Conservation (phyloP, 2,797 vertebrate genomes). For the Setipinna tenuifilis region DNA sequence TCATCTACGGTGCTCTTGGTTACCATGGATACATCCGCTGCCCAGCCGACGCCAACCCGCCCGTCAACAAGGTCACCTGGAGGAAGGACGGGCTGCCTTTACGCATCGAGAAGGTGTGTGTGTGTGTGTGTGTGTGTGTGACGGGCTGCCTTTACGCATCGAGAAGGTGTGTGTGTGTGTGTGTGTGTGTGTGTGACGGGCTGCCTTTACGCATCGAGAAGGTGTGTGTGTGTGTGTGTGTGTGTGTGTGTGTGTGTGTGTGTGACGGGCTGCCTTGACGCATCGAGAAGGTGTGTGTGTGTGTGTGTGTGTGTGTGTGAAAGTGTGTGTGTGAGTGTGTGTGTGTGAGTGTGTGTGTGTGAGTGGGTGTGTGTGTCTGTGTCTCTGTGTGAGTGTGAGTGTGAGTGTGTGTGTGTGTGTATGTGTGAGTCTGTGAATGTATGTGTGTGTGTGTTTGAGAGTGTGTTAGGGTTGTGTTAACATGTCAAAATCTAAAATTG, state of each 20-base stretch:
- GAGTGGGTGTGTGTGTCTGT: background rate
- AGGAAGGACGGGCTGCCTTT: constrained; percentile 96
- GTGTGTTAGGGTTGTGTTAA: no score
- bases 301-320: background rate
- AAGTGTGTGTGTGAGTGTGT: background rate
- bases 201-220: no score
- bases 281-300: no score
- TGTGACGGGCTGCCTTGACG: background rate
- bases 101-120: constrained; percentile 38
- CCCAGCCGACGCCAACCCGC: constrained; percentile 94
- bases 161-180: no score
- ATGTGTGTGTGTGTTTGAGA: background rate
- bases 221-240: no score
- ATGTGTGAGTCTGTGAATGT: background rate
- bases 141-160: no score
- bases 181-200: no score
- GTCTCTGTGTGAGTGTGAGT: background rate
- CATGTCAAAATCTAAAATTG: no score
- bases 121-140: background rate
- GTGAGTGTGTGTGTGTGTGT: background rate
- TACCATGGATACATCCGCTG: constrained; percentile 96
- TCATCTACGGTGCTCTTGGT: constrained; percentile 94
- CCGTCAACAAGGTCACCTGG: constrained; percentile 94
- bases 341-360: background rate
- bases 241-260: background rate